Conservation (phyloP, 2,888 invertebrate species). For the Synanthedon myopaeformis region DNA sequence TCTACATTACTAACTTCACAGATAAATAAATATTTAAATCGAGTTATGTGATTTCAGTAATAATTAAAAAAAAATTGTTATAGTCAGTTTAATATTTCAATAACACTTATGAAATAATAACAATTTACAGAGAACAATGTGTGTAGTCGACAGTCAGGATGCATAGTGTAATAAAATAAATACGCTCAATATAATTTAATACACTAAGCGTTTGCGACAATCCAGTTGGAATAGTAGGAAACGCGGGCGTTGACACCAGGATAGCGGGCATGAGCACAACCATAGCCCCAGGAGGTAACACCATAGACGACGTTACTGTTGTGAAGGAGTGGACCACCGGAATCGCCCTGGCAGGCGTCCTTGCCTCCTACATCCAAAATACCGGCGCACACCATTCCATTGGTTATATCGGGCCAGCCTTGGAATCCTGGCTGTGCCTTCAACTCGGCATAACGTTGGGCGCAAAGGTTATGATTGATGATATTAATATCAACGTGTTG, state of each 20-base stretch:
- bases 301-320: constrained; percentile 41
- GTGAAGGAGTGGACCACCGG: constrained; percentile 61
- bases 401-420: constrained; percentile 22
- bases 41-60: too few relatives aligned
- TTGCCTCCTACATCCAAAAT: constrained; percentile 25
- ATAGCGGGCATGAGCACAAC: constrained; percentile 49
- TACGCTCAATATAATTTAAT: too few relatives aligned
- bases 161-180: too few relatives aligned
- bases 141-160: too few relatives aligned
- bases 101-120: too few relatives aligned
- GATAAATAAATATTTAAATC: too few relatives aligned
- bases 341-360: constrained; percentile 61
- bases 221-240: constrained; percentile 31
- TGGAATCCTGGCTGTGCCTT: constrained; percentile 14
- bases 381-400: constrained; percentile 37
- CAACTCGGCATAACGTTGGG: constrained; percentile 22
- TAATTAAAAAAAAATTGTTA: too few relatives aligned
- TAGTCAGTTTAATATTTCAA: too few relatives aligned
- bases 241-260: constrained; percentile 66
- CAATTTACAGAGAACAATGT: too few relatives aligned
- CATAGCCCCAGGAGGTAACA: constrained; percentile 58
- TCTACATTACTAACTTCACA: too few relatives aligned
- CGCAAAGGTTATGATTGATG: constrained; percentile 26
- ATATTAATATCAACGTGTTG: constrained; percentile 24
- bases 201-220: constrained; percentile 14